These are phyloP conservation scores for Loriculus beryllinus DNA, from an alignment of 2,797 vertebrate species.

Conservation along the genomic window DNA sequence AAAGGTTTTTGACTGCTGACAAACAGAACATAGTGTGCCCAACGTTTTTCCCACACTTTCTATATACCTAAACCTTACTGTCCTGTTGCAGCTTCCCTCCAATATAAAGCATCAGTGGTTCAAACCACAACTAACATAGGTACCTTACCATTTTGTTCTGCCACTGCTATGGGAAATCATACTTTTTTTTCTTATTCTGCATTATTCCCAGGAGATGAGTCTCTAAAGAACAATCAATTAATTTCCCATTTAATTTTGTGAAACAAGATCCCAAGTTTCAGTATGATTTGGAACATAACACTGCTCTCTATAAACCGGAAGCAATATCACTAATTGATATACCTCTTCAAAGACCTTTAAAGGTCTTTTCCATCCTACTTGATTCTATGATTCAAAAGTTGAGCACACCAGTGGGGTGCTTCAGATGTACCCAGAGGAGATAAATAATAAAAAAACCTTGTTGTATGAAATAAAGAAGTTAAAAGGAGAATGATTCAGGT, in stretches of 20 bases:
- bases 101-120: background rate
- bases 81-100: background rate
- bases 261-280: constrained; percentile 35
- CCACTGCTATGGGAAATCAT: constrained; percentile 28
- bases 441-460: background rate
- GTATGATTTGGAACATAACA: background rate
- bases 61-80: background rate
- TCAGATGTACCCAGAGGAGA: background rate
- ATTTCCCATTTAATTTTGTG: constrained; percentile 14
- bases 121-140: background rate
- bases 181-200: background rate
- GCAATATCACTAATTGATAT: background rate
- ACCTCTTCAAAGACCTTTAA: background rate
- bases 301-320: background rate
- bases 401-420: background rate
- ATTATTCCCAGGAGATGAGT: background rate
- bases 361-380: background rate
- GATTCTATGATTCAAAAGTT: background rate
- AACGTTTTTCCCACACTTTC: background rate
- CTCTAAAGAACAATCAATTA: background rate
- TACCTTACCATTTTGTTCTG: background rate
- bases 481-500: background rate
- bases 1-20: background rate
- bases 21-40: background rate
- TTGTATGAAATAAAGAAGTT: background rate